phyloP scores from a whole-genome alignment of 2,888 invertebrate genomes.

The Argynnis bischoffii region DNA sequence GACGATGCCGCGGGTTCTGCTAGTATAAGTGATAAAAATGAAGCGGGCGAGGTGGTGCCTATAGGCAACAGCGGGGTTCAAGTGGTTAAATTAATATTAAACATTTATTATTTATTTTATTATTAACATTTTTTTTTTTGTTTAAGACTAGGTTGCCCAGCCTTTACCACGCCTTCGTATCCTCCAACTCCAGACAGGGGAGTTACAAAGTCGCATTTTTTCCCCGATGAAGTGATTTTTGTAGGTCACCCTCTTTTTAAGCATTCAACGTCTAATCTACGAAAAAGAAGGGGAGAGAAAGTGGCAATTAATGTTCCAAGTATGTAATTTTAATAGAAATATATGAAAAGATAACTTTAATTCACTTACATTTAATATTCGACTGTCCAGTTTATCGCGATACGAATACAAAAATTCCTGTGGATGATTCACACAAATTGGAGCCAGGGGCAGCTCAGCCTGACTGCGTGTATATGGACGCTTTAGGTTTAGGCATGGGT shows the following conservation, averaged over 20 bases:
- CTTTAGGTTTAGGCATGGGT: conserved; percentile 99
- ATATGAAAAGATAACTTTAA: not conserved
- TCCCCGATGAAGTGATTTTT: conserved; percentile 97
- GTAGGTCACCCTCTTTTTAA: conserved; percentile 97
- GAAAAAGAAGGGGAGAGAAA: conserved; percentile 95
- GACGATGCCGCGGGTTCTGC: too few species aligned
- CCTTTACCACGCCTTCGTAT: conserved; percentile 91
- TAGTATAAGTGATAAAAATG: too few species aligned
- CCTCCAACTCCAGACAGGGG: conserved; percentile 85
- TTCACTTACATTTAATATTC: not conserved
- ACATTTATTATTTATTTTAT: not conserved
- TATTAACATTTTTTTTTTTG: conserved; percentile 19
- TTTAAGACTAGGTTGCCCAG: conserved; percentile 91
- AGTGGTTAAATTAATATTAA: not conserved
- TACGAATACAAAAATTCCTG: conserved; percentile 91
- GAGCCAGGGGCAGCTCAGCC: conserved; percentile 87
- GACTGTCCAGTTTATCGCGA: conserved; percentile 91
- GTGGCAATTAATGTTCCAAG: conserved; percentile 98
- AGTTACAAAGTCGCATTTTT: conserved; percentile 93
- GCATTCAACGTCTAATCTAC: conserved; percentile 96
- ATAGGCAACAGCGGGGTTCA: too few species aligned
- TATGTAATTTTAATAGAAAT: conserved; percentile 61
- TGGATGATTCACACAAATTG: conserved; percentile 87
- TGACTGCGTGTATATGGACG: conserved; percentile 98
- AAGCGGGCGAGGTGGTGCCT: too few species aligned